Percentiles rank a stretch among this genome's conserved stretches.
Conservation (phyloP, 37 sponge, comb jelly and placozoan species). For the Theonella swinhoei region DNA sequence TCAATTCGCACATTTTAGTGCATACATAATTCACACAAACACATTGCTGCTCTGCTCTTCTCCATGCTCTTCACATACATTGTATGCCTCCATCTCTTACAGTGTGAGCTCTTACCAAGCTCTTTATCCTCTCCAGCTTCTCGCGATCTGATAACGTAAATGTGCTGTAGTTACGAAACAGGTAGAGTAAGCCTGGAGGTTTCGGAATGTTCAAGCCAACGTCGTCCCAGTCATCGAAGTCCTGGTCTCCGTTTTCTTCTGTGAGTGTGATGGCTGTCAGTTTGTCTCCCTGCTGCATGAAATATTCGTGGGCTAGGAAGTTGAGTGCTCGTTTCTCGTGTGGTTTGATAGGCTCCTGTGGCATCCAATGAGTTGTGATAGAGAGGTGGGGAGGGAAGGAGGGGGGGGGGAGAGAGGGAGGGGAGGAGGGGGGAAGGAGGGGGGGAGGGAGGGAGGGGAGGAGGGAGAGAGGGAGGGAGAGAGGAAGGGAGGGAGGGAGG, state of each 20-base stretch:
- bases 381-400: not conserved
- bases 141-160: conserved; percentile 51
- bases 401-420: not conserved
- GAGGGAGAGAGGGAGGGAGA: not conserved
- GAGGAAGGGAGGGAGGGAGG: not conserved
- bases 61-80: no score
- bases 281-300: conserved; percentile 76
- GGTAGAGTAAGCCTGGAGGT: conserved; percentile 84
- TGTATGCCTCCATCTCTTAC: no score
- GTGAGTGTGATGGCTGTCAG: conserved; percentile 90
- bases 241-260: conserved; percentile 94
- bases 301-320: conserved; percentile 88
- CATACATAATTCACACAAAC: no score
- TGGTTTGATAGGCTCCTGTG: conserved; percentile 88
- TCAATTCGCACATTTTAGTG: not conserved
- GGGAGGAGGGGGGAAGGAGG: not conserved
- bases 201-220: conserved; percentile 93
- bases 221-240: conserved; percentile 98
- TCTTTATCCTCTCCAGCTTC: conserved; percentile 54
- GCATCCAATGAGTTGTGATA: not conserved
- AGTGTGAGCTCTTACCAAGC: no score
- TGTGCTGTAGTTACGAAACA: conserved; percentile 79
- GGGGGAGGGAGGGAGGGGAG: not conserved
- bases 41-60: no score
- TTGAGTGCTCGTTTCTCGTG: conserved; percentile 91